Evolutionary conservation across 1,140 invertebrate genomes (phyloP).

Genomic region (Eciton burchellii): DNA sequence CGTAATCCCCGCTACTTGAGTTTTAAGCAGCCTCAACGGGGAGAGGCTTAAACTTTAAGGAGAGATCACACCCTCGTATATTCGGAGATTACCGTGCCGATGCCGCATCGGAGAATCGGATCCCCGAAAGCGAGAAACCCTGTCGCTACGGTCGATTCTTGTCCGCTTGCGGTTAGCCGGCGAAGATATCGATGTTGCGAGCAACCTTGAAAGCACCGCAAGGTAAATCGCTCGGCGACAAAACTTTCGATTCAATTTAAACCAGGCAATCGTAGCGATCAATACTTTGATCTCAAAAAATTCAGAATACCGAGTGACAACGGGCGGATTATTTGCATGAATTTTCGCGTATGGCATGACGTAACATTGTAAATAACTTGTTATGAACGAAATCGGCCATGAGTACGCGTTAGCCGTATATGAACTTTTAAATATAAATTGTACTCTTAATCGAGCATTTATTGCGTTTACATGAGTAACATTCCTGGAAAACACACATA

Average conservation of each 20-base stretch:
- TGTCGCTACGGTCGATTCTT: conserved; percentile 30
- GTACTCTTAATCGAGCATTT: too few relatives aligned
- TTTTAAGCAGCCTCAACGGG: conserved; percentile 74
- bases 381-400: too few relatives aligned
- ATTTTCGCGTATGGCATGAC: too few relatives aligned
- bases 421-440: too few relatives aligned
- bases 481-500: too few relatives aligned
- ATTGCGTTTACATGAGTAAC: too few relatives aligned
- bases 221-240: not conserved
- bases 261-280: not conserved
- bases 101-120: conserved; percentile 42
- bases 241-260: not conserved
- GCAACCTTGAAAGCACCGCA: not conserved
- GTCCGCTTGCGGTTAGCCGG: conserved; percentile 28
- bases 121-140: conserved; percentile 58
- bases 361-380: too few relatives aligned
- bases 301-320: too few relatives aligned
- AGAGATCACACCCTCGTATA: conserved; percentile 68
- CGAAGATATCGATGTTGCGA: conserved; percentile 1
- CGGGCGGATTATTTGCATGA: too few relatives aligned
- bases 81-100: conserved; percentile 64
- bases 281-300: too few relatives aligned
- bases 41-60: conserved; percentile 68
- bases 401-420: too few relatives aligned
- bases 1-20: conserved; percentile 73